Percentiles rank a stretch among this genome's conserved stretches.
phyloP scores from a whole-genome alignment of 1,140 invertebrate species.

The Notospermus geniculatus region DNA sequence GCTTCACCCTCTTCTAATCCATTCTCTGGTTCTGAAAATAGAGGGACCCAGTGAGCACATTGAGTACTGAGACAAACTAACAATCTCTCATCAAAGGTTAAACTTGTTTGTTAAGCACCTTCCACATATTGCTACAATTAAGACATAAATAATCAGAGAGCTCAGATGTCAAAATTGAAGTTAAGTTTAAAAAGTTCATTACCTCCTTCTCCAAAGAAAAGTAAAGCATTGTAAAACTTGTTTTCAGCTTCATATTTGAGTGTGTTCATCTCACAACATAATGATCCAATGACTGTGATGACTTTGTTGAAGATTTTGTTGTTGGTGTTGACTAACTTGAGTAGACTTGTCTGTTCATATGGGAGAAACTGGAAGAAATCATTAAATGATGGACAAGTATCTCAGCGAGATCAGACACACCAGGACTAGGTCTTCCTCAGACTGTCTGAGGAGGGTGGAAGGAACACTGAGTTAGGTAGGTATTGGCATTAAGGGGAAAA shows the following conservation, averaged over 20 bases:
- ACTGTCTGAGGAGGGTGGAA: background rate
- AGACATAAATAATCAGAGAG: no score
- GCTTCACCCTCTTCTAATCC: slow-evolving; percentile 56
- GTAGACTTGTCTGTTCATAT: slow-evolving; percentile 65
- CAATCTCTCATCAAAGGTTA: no score
- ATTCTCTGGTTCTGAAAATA: slow-evolving; percentile 42
- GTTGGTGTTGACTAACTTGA: slow-evolving; percentile 74
- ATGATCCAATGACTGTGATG: slow-evolving; percentile 73
- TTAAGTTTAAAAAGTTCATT: background rate
- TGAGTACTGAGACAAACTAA: slow-evolving; percentile 8
- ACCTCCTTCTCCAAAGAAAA: slow-evolving; percentile 66
- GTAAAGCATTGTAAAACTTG: slow-evolving; percentile 64
- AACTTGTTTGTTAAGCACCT: no score
- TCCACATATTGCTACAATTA: no score
- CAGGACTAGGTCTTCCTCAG: no score
- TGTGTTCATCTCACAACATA: slow-evolving; percentile 72
- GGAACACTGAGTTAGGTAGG: no score
- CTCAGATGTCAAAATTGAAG: no score
- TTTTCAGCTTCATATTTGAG: slow-evolving; percentile 69
- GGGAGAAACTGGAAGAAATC: slow-evolving; percentile 52
- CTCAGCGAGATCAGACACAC: no score
- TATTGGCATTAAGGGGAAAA: slow-evolving; percentile 1
- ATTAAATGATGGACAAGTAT: slow-evolving; percentile 10
- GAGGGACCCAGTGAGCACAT: background rate
- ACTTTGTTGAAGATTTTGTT: slow-evolving; percentile 80